Conservation (phyloP, 2,888 invertebrate genomes). For the Pimpla rufipes region DNA sequence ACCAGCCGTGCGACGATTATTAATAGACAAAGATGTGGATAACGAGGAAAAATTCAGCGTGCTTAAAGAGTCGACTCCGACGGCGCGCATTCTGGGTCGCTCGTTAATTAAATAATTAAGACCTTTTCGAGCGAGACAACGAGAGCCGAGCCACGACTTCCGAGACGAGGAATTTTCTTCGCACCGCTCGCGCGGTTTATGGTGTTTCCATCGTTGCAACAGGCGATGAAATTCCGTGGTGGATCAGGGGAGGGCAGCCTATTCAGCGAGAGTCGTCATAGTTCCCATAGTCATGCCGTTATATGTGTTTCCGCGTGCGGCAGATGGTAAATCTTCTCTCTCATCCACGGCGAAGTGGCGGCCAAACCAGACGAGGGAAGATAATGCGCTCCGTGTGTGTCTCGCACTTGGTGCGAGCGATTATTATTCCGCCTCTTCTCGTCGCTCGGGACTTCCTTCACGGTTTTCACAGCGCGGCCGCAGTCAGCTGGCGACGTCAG, state of each 20-base stretch:
- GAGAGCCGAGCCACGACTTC: not conserved
- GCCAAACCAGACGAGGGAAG: not conserved
- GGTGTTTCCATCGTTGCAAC: slow-evolving; percentile 12
- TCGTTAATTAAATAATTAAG: slow-evolving; percentile 35
- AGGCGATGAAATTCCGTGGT: not conserved
- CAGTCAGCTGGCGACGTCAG: too few relatives aligned
- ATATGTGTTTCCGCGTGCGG: not conserved
- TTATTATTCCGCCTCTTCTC: not conserved
- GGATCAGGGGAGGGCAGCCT: not conserved
- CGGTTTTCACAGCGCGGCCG: slow-evolving; percentile 9
- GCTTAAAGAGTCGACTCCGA: not conserved
- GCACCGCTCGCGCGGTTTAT: not conserved
- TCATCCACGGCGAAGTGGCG: too few relatives aligned
- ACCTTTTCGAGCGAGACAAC: not conserved
- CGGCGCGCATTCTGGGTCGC: not conserved
- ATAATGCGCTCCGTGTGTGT: not conserved
- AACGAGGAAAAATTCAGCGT: not conserved
- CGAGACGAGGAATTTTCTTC: slow-evolving; percentile 18
- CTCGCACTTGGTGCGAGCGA: not conserved
- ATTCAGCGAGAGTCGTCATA: slow-evolving; percentile 48
- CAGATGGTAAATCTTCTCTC: slow-evolving; percentile 6
- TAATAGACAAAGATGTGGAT: not conserved
- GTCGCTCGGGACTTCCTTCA: slow-evolving; percentile 1
- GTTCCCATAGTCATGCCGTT: slow-evolving; percentile 55
- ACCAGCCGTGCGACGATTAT: too few relatives aligned